Conservation (phyloP, 1,140 invertebrate genomes). For the fruit fly (Drosophila melanogaster) region DNA sequence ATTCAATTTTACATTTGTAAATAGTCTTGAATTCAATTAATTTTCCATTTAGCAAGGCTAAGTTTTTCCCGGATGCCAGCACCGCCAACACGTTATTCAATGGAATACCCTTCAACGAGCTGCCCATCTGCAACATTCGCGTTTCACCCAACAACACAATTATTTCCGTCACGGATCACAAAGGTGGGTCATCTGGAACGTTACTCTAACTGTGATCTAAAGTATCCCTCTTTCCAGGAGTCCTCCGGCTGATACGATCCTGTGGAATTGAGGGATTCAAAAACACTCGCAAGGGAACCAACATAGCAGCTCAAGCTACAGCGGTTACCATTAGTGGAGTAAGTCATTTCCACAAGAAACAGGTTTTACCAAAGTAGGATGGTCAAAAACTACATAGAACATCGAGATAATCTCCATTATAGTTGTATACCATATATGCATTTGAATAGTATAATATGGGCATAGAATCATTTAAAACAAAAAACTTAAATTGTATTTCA, state of each 20-base stretch:
- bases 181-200: slow-evolving; percentile 85
- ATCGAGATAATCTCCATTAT: too few species aligned
- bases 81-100: slow-evolving; percentile 91
- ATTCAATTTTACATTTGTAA: slow-evolving; percentile 1
- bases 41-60: slow-evolving; percentile 85
- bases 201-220: neutral
- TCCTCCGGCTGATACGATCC: slow-evolving; percentile 87
- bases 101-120: slow-evolving; percentile 90
- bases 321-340: slow-evolving; percentile 87
- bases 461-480: neutral
- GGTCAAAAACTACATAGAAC: too few species aligned
- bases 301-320: slow-evolving; percentile 97
- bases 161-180: slow-evolving; percentile 89
- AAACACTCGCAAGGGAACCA: slow-evolving; percentile 97
- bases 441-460: too few species aligned
- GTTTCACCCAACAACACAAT: slow-evolving; percentile 95
- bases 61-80: slow-evolving; percentile 90
- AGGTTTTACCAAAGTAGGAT: too few species aligned
- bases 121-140: slow-evolving; percentile 93
- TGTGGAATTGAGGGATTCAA: slow-evolving; percentile 97
- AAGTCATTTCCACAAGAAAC: slow-evolving; percentile 10
- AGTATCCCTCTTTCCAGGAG: slow-evolving; percentile 80
- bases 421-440: too few species aligned
- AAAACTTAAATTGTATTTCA: slow-evolving; percentile 77
- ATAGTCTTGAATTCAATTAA: neutral